Percentiles rank a stretch among this genome's conserved stretches.
Evolutionary conservation across 1,140 invertebrate species (phyloP).

Genomic region (Diploscapter pachys): DNA sequence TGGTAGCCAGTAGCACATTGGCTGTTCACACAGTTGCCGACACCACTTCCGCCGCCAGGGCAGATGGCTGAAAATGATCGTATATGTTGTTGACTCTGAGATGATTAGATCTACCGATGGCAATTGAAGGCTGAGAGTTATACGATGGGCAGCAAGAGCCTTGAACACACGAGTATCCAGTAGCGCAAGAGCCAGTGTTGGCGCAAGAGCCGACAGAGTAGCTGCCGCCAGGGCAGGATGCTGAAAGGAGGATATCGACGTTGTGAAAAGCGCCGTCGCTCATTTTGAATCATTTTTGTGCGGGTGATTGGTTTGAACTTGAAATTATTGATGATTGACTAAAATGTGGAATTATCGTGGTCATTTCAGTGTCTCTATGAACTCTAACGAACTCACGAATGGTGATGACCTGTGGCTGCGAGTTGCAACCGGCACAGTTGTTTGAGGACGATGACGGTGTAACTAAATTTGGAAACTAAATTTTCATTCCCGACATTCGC

Average conservation of each 20-base stretch:
- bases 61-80: slow-evolving; percentile 43
- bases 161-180: slow-evolving; percentile 49
- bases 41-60: slow-evolving; percentile 44
- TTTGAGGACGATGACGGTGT: slow-evolving; percentile 12
- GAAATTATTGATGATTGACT: no score
- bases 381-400: slow-evolving; percentile 26
- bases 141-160: slow-evolving; percentile 44
- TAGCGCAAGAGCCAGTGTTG: slow-evolving; percentile 42
- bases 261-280: background rate
- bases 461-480: background rate
- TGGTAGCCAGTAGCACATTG: slow-evolving; percentile 48
- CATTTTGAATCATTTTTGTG: no score
- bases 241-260: background rate
- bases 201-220: slow-evolving; percentile 45
- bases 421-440: slow-evolving; percentile 28
- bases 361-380: background rate
- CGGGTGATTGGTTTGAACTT: no score
- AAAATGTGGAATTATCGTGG: no score
- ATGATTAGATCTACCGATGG: slow-evolving; percentile 4
- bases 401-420: slow-evolving; percentile 35
- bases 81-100: no score
- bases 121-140: slow-evolving; percentile 24
- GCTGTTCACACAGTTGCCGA: slow-evolving; percentile 49
- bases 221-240: slow-evolving; percentile 44
- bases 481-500: no score